Conservation (phyloP, 2,113 vertebrate species). For the Pavo muticus region DNA sequence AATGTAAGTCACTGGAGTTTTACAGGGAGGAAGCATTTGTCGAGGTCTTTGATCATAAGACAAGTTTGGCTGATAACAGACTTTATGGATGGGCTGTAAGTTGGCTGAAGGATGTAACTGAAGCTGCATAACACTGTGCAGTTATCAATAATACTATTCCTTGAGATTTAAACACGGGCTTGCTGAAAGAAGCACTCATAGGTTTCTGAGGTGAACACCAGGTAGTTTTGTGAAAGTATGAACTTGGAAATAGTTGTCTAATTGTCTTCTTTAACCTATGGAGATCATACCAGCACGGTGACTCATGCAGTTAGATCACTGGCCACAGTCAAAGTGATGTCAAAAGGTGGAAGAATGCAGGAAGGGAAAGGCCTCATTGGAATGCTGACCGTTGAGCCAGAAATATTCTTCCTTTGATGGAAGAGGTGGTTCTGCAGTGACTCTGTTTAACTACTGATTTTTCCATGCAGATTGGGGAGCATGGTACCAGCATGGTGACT, state of each 20-base stretch:
- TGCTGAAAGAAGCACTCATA: neutral
- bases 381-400: neutral
- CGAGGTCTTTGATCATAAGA: neutral
- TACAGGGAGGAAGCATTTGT: neutral
- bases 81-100: neutral
- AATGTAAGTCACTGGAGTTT: neutral
- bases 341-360: constrained; percentile 36
- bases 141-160: accelerated
- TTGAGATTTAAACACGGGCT: neutral
- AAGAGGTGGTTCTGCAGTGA: neutral
- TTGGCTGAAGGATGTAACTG: neutral
- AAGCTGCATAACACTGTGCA: neutral
- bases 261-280: neutral
- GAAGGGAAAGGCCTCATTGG: constrained; percentile 19
- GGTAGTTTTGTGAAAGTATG: neutral
- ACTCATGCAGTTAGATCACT: constrained; percentile 6
- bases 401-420: constrained; percentile 31
- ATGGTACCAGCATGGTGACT: neutral
- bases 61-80: neutral
- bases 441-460: neutral
- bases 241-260: neutral
- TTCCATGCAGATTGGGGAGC: neutral
- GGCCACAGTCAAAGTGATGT: neutral
- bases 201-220: neutral
- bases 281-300: neutral